These are phyloP conservation scores for Gnathonemus echidnorhynchus DNA, from an alignment of 2,113 vertebrate genomes.

Conservation along the genomic window DNA sequence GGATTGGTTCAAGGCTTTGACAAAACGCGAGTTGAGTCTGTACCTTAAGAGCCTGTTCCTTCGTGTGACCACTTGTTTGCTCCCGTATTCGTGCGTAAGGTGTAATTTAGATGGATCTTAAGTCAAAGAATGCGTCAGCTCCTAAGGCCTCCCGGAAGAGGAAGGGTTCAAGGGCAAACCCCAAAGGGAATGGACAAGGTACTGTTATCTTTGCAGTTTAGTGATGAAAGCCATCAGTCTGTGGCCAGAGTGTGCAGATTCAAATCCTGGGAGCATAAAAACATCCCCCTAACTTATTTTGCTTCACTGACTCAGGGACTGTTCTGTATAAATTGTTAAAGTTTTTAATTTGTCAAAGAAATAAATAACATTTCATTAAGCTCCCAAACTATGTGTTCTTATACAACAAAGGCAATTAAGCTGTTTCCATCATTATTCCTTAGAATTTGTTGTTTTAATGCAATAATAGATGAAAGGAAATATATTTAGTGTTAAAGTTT, in stretches of 20 bases:
- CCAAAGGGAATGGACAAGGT: constrained; percentile 41
- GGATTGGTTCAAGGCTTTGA: not conserved
- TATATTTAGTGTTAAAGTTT: not conserved
- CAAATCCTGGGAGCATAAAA: not conserved
- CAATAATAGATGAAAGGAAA: not conserved
- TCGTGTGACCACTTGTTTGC: not conserved
- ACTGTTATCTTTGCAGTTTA: not conserved
- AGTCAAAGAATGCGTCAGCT: constrained; percentile 47
- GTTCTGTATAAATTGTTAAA: not conserved
- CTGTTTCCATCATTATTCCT: not conserved
- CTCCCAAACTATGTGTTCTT: not conserved
- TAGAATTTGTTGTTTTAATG: not conserved
- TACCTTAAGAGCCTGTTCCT: no score
- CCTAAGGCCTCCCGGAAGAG: constrained; percentile 53
- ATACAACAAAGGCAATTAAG: not conserved
- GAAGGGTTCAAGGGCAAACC: constrained; percentile 48
- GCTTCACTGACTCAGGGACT: not conserved
- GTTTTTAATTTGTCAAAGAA: not conserved
- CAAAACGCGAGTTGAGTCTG: not conserved
- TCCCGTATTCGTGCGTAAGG: constrained; percentile 6
- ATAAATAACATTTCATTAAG: not conserved
- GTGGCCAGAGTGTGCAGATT: not conserved
- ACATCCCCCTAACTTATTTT: not conserved
- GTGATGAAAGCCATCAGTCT: not conserved
- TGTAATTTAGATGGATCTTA: constrained; percentile 41